Base-by-base conservation (phyloP, 2,888 invertebrate species). In the Himalopsyche anomala region DNA sequence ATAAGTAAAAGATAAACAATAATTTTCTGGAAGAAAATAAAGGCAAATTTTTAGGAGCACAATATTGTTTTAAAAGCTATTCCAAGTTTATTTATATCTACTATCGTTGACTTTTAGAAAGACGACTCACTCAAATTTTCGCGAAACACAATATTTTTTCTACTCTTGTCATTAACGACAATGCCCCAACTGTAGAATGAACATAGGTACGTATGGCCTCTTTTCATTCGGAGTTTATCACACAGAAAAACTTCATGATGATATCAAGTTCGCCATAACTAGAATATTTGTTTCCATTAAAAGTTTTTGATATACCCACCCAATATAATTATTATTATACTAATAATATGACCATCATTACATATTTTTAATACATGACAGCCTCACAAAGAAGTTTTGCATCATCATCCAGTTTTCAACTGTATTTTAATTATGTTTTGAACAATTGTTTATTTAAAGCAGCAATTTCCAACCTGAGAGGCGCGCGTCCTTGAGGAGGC, bases 121-220 rank as follows among this genome's bases (percentile, higher is more conserved):
- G 74, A 69, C 74, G 74, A 15, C 74, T 36, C 28, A 74, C 38
- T 74, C 15, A 15, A 74, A 74, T 74, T 74, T 74, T 74, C 74
- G 74, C 42, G 38, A 62, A 51, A n/a, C 62, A 56, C 38, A 82
- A 56, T 83, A 19, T 42, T 45, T 56, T 56, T 54, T 38, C n/a
- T 9, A 11, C 28, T 74, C 79, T 82, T 82, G 86, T 81, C 86
- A 86, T 80, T 86, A 84, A 83, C 83, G 84, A 86, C 62, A 84
- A 84, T 80, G 54, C 84, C 51, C 84, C 82, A 80, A 56, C 82
- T 84, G 80, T 82, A 55, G 79, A 83, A 84, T 86, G 86, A 86
- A 86, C 12, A 74, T 82, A 86, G 86, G 82, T 86, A 45, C 82
- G 42, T 38, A 38, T 74, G 12, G 38, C 28, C 28, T 74, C 38